Evolutionary conservation across 1,140 invertebrate genomes (phyloP), one percentile per base, ranked within the genome.

Genomic region (Chymomyza costata): DNA sequence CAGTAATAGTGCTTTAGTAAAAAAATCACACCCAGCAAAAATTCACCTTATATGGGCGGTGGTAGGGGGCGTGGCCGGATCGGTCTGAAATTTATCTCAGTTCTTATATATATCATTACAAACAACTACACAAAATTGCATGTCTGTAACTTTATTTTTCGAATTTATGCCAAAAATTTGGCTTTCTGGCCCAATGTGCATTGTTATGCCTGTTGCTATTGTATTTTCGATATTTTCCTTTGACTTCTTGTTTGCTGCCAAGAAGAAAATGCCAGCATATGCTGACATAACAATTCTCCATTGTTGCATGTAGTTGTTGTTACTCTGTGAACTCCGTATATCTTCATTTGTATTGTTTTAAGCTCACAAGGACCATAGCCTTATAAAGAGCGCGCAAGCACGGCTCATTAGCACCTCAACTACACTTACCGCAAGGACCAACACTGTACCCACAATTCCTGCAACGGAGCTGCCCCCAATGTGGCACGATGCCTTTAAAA

Each of bases 401-500:
- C 39, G 37, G 58, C 66, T 76, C 71, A 76, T 76, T 76, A 76
- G 63, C 46, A 48, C 56, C 45, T 54, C 63, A 62, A 53, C 62
- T 35, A 56, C 56, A 49, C 40, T n/a, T n/a, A n/a, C 41, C 7
- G 28, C 40, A 37, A 52, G 31, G 40, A 37, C 18, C 31, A 11
- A 18, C 54, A 39, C 54, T 59, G 45, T 38, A 52, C 43, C 19
- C 10, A 17, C 25, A 28, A 28, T 28, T 6, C 5, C 25, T 28
- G 25, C 5, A 34, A 34, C 31, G 13, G 13, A 34, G n/a, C 3
- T 34, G 31, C 31, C 3, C 13, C 7, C 5, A 34, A 34, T 34
- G 5, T 11, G 3, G 31, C n/a, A 34, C 25, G 25, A n/a, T 34
- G 7, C 3, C 31, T n/a, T 34, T 34, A 6, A 34, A 5, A 5